A percentile compares a stretch with the other conserved stretches of the same genome.
phyloP scores from a whole-genome alignment of 1,140 invertebrate species.

The Aradophagus sp. region DNA sequence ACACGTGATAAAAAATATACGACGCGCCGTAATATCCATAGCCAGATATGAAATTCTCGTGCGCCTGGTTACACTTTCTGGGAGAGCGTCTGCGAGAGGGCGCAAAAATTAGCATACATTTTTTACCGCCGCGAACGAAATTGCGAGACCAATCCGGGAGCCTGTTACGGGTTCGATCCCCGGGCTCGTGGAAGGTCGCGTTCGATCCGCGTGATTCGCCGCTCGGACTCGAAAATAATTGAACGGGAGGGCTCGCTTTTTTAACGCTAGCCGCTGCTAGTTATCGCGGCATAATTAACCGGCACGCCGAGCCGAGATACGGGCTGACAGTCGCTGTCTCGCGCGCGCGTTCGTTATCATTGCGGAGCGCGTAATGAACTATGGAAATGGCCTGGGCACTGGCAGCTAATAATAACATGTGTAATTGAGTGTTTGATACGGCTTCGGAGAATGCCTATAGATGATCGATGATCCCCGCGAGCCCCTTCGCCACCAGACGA shows the following conservation, averaged over 20 bases:
- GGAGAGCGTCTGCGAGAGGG: too few species aligned
- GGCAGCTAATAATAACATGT: constrained; percentile 63
- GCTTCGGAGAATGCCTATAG: constrained; percentile 50
- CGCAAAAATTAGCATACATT: too few species aligned
- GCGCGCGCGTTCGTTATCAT: constrained; percentile 49
- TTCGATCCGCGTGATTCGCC: too few species aligned
- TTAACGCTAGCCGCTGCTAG: constrained; percentile 31
- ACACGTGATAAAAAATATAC: constrained; percentile 72
- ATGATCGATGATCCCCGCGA: too few species aligned
- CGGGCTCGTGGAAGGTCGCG: too few species aligned
- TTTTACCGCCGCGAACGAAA: too few species aligned
- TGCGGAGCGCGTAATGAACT: constrained; percentile 61
- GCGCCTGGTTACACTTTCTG: too few species aligned
- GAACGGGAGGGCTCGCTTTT: constrained; percentile 24
- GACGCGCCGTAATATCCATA: constrained; percentile 41
- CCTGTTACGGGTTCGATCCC: too few species aligned
- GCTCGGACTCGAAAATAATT: constrained; percentile 39
- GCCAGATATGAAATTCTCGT: constrained; percentile 48
- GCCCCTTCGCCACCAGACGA: too few species aligned
- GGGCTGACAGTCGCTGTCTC: constrained; percentile 56
- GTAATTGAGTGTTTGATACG: constrained; percentile 59
- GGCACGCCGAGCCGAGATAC: constrained; percentile 56
- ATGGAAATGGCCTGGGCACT: constrained; percentile 56
- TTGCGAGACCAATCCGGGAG: too few species aligned
- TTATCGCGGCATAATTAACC: constrained; percentile 60